phyloP scores from a whole-genome alignment of 2,113 vertebrate species.

The Climacteris rufus region DNA sequence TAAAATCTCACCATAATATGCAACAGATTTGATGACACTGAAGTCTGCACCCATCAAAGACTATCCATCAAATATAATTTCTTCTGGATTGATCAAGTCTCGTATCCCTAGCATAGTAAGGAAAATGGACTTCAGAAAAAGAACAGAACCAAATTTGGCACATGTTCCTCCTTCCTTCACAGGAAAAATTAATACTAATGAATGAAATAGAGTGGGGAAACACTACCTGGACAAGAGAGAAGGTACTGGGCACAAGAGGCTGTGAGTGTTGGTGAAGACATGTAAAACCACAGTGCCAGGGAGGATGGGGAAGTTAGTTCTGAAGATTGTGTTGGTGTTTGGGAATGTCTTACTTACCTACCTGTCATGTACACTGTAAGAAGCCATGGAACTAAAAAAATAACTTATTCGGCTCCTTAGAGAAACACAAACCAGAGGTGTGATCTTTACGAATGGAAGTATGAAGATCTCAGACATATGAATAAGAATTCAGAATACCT shows the following conservation, averaged over 20 bases:
- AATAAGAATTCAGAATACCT: background rate
- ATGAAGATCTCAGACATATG: background rate
- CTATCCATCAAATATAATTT: background rate
- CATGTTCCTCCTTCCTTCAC: background rate
- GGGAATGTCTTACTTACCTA: background rate
- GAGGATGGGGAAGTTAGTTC: background rate
- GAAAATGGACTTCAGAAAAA: background rate
- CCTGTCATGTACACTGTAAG: background rate
- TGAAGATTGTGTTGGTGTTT: background rate
- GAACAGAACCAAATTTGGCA: background rate
- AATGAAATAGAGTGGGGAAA: background rate
- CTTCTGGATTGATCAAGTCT: background rate
- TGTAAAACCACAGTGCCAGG: background rate
- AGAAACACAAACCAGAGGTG: background rate
- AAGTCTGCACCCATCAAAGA: background rate
- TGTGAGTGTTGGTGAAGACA: background rate
- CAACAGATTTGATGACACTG: background rate
- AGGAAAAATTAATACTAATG: background rate
- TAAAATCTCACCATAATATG: background rate
- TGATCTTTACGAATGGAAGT: background rate
- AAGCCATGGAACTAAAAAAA: background rate
- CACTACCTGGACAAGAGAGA: background rate
- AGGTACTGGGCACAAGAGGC: background rate
- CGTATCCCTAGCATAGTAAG: background rate
- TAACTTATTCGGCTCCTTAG: background rate